Percentiles rank a stretch among this genome's conserved stretches.
Conservation (phyloP, 2,113 vertebrate species). For the Vombatus ursinus region DNA sequence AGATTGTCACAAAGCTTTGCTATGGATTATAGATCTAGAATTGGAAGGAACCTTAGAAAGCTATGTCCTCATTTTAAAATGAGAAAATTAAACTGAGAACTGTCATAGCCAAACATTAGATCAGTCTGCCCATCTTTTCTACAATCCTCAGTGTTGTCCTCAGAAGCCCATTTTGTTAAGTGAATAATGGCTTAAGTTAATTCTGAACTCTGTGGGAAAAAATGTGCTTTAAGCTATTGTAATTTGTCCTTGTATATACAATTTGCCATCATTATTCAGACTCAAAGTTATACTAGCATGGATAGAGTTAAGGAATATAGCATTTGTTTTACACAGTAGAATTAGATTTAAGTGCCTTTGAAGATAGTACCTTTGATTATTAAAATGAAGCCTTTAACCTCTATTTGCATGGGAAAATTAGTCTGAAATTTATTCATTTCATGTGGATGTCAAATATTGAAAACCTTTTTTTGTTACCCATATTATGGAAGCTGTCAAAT, state of each 20-base stretch:
- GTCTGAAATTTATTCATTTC: constrained; percentile 36
- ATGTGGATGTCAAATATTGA: constrained; percentile 39
- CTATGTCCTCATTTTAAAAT: no score
- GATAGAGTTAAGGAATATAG: constrained; percentile 7
- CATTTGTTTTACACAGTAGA: constrained; percentile 20
- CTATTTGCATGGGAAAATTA: constrained; percentile 47
- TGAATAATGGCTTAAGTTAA: no score
- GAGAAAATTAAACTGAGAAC: no score
- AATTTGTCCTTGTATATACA: constrained; percentile 25
- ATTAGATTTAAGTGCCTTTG: constrained; percentile 48
- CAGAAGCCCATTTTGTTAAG: no score
- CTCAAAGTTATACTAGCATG: constrained; percentile 5
- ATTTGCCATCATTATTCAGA: constrained; percentile 35
- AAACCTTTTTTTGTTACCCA: constrained; percentile 28
- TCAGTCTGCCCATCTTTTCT: no score
- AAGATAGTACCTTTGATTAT: constrained; percentile 19
- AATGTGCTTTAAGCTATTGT: constrained; percentile 20
- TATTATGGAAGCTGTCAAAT: constrained; percentile 1
- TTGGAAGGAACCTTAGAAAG: no score
- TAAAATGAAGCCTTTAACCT: constrained; percentile 28
- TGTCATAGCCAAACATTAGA: no score
- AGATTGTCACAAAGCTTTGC: background rate
- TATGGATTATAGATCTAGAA: background rate
- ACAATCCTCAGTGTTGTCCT: no score
- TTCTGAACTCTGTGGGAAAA: no score